Base-by-base conservation (phyloP, 2,797 vertebrate species). In the Odontamblyopus lacepedii region DNA sequence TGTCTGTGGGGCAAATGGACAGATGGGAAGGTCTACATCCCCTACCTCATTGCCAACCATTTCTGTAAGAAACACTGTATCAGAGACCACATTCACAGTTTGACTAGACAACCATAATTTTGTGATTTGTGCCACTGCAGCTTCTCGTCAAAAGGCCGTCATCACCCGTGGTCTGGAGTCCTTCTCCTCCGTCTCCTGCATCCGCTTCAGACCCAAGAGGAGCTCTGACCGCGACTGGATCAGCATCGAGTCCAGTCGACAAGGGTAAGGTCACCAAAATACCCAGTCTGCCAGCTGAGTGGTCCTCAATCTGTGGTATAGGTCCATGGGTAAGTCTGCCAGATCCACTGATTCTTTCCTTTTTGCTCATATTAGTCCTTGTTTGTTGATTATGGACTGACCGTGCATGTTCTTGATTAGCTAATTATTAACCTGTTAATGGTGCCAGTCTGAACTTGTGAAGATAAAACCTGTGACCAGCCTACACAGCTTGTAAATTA, bases 121-220 rank as follows among this genome's bases (percentile, higher is more conserved):
- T 44, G 12, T 44, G 11, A 13, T 23, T 4, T 51, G 64, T 51
- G 44, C n/a, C 5, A 61, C 50, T 74, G 50, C 79, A 93, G 91
- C 88, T 19, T 78, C 85, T 32, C 19, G 81, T 2, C 92, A 94
- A 78, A 16, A 1, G 50, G 30, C 85, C 61, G 84, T 92, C 79
- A 93, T 94, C 71, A 63, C 19, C 9, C 87, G 85, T 27, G 92
- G 90, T 32, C 82, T 94, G 41, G 81, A 92, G 61, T 94, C 92
- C 13, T 94, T 94, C 70, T 85, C 91, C 23, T 50, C 79, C 0
- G 4, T 89, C n/a, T 92, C 92, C 75, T 94, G 93, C 80, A 93
- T 93, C 62, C 86, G 81, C 18, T 93, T 93, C 85, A 84, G 86
- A 29, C 90, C 74, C 72, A 87, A 81, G 67, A 70, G 72, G 44